Base-by-base conservation (phyloP, 2,888 invertebrate species). In the Limnephilus lunatus region DNA sequence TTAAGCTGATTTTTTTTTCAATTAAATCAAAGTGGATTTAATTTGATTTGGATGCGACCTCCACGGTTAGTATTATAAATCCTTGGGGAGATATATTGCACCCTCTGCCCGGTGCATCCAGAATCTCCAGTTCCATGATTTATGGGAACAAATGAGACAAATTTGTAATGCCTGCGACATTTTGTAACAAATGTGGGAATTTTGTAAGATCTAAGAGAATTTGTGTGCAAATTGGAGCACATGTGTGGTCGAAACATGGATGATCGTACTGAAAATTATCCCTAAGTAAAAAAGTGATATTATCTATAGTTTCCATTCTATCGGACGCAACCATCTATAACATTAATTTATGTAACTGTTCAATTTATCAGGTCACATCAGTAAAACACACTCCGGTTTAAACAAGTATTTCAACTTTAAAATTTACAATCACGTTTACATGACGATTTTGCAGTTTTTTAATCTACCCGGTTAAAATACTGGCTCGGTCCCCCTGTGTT, bases 91-190 rank as follows among this genome's bases (percentile, higher is more conserved):
- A 68, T 68, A 68, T 68, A 68, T 68, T 68, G 25, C n/a, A n/a
- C 68, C 68, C 68, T 68, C 25, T 68, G 68, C 68, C 68, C 68
- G 68, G n/a, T 68, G 68, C 68, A 68, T 68, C 53, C 53, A 53
- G 53, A 53, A 53, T 53, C 68, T 68, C 68, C 25, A 68, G 68
- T 68, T 68, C 25, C 25, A n/a, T 68, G 68, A 68, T 68, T 68
- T 68, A 68, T 68, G 68, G 68, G 68, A 68, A 68, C 68, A 68
- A 68, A 68, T 68, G 68, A 68, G 68, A 68, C 68, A 68, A 68
- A 68, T 68, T 68, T 68, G 25, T 68, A 68, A 68, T 68, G 68
- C 68, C 68, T 68, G 68, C 68, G 68, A 68, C 68, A 68, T 25
- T 68, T 68, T 68, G 68, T 68, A 68, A n/a, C 68, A 68, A 25